These are phyloP conservation scores for Buceros bicornis DNA, from an alignment of 2,797 vertebrate species.

Conservation along the genomic window DNA sequence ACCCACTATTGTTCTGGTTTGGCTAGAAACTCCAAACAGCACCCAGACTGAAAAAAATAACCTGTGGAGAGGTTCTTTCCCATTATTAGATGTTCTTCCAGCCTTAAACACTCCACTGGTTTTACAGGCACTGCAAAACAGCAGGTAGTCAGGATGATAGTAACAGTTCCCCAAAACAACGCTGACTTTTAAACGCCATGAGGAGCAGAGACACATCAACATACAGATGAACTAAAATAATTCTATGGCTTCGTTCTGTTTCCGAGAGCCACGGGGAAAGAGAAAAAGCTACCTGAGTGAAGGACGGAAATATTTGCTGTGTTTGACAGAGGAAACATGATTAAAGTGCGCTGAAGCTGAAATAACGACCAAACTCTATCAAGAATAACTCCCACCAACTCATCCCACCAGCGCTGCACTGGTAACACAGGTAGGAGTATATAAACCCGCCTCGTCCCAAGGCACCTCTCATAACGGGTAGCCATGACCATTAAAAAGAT, in stretches of 20 bases:
- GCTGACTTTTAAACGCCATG: background rate
- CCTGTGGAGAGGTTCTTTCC: background rate
- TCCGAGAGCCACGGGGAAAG: constrained; percentile 4
- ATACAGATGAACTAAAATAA: constrained; percentile 34
- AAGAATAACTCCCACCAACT: constrained; percentile 41
- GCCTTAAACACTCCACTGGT: background rate
- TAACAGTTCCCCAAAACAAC: background rate
- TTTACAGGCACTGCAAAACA: background rate
- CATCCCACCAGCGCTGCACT: constrained; percentile 11
- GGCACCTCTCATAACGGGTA: background rate
- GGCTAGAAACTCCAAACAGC: background rate
- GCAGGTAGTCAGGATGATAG: background rate
- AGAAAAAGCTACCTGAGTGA: constrained; percentile 31
- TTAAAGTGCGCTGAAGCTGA: constrained; percentile 74
- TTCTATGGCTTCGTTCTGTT: background rate
- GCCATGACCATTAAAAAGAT: constrained; percentile 41
- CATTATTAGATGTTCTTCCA: background rate
- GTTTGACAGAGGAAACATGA: constrained; percentile 66
- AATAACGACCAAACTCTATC: constrained; percentile 63
- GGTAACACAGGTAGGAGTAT: constrained; percentile 1
- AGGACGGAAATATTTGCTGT: constrained; percentile 42
- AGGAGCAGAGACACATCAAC: constrained; percentile 21
- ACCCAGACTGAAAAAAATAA: background rate
- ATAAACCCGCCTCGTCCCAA: constrained; percentile 49
- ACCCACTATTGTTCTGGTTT: background rate